Conservation (phyloP, 2,888 invertebrate species). For the Masnerella sp. region DNA sequence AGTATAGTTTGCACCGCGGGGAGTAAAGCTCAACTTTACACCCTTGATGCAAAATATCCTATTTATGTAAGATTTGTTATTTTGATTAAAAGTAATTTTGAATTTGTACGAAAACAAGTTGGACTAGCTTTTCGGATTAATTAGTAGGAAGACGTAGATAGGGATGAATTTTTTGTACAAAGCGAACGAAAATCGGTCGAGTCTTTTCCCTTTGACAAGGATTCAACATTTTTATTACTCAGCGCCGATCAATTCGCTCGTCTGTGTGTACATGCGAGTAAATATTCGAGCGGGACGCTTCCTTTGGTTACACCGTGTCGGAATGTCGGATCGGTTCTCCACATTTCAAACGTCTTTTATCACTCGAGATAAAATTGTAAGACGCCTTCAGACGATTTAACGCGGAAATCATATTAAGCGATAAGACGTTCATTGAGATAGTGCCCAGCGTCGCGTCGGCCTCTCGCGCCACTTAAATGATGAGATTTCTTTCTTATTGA, state of each 20-base stretch:
- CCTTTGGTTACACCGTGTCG: constrained; percentile 14
- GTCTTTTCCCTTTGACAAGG: neutral
- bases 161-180: no score
- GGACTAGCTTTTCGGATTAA: no score
- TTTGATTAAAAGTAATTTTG: no score
- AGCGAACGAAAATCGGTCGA: no score
- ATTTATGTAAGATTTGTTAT: no score
- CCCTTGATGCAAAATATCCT: no score
- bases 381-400: constrained; percentile 25
- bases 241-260: constrained; percentile 17
- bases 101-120: no score
- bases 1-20: no score
- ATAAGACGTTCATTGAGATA: constrained; percentile 44
- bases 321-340: constrained; percentile 11
- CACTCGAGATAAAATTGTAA: constrained; percentile 29
- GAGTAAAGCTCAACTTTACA: no score
- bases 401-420: constrained; percentile 45
- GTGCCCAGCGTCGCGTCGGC: constrained; percentile 2
- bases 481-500: constrained; percentile 27
- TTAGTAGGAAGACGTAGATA: no score
- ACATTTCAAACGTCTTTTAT: constrained; percentile 27
- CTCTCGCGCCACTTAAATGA: constrained; percentile 25
- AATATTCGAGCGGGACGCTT: constrained; percentile 16
- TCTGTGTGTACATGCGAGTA: constrained; percentile 6
- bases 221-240: constrained; percentile 27